Conservation (phyloP, 2,888 invertebrate species). For the Eupithecia vulgata region DNA sequence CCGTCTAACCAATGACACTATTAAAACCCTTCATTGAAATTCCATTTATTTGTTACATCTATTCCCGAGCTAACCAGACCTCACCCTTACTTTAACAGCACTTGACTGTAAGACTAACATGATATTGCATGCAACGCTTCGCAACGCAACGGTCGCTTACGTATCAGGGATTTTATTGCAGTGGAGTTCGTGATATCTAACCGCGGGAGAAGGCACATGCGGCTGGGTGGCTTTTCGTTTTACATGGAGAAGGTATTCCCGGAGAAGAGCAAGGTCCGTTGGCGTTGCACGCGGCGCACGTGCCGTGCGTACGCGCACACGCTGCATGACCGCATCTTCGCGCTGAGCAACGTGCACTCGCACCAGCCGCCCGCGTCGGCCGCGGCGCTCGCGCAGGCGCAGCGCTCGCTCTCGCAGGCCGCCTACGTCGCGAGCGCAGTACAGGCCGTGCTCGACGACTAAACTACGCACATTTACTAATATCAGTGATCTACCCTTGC, state of each 20-base stretch:
- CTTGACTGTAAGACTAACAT: slow-evolving; percentile 9
- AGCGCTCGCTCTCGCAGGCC: slow-evolving; percentile 44
- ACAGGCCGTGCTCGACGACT: slow-evolving; percentile 67
- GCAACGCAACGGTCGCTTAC: slow-evolving; percentile 44
- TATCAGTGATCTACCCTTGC: neutral
- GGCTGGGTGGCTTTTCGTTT: slow-evolving; percentile 79
- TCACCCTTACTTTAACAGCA: neutral
- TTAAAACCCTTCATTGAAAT: neutral
- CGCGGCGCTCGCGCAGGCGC: slow-evolving; percentile 39
- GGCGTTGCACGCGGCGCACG: slow-evolving; percentile 81
- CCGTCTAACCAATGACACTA: slow-evolving; percentile 30
- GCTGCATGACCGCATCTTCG: slow-evolving; percentile 79
- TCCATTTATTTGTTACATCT: neutral
- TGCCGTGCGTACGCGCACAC: slow-evolving; percentile 82
- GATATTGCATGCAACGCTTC: slow-evolving; percentile 23
- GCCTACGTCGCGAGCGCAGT: slow-evolving; percentile 49
- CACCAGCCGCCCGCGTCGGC: slow-evolving; percentile 68
- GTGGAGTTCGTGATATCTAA: slow-evolving; percentile 84
- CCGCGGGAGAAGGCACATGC: slow-evolving; percentile 80
- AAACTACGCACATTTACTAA: neutral
- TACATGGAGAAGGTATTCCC: slow-evolving; percentile 82
- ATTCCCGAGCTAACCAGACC: neutral
- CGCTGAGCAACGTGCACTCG: slow-evolving; percentile 78
- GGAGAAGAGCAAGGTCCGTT: slow-evolving; percentile 81
- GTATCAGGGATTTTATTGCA: slow-evolving; percentile 72